Evolutionary conservation across 2,797 vertebrate species (phyloP).

Genomic region (Anguilla obscura): DNA sequence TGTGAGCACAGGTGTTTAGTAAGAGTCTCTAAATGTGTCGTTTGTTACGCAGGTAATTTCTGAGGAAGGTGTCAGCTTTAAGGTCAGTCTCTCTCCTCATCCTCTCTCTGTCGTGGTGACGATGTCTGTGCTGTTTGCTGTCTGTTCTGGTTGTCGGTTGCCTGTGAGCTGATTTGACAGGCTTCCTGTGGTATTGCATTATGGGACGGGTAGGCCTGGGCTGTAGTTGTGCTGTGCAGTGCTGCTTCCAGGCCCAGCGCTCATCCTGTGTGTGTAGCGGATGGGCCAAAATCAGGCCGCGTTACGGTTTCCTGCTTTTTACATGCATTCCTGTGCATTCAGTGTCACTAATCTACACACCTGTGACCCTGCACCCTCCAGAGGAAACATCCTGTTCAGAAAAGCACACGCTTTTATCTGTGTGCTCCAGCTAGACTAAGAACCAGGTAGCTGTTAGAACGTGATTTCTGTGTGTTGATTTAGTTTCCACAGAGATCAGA

Average conservation of each 20-base stretch:
- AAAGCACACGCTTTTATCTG: too few species aligned
- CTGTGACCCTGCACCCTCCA: neutral
- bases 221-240: neutral
- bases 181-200: neutral
- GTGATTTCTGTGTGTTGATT: neutral
- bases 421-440: neutral
- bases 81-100: slow-evolving; percentile 74
- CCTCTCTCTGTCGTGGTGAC: slow-evolving; percentile 61
- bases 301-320: neutral
- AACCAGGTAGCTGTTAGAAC: neutral
- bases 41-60: slow-evolving; percentile 84
- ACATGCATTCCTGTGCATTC: slow-evolving; percentile 3
- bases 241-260: neutral
- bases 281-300: neutral
- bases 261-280: neutral
- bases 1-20: slow-evolving; percentile 51
- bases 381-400: neutral
- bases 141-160: slow-evolving; percentile 24
- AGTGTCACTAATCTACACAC: neutral
- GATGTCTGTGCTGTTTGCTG: slow-evolving; percentile 63
- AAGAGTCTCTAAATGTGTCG: slow-evolving; percentile 76
- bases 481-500: neutral
- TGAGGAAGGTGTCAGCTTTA: slow-evolving; percentile 85
- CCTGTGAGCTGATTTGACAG: neutral
- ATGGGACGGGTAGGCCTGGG: slow-evolving; percentile 1